These are phyloP conservation scores for Poeciliopsis presidionis DNA, from an alignment of 2,797 vertebrate species.

Conservation along the genomic window DNA sequence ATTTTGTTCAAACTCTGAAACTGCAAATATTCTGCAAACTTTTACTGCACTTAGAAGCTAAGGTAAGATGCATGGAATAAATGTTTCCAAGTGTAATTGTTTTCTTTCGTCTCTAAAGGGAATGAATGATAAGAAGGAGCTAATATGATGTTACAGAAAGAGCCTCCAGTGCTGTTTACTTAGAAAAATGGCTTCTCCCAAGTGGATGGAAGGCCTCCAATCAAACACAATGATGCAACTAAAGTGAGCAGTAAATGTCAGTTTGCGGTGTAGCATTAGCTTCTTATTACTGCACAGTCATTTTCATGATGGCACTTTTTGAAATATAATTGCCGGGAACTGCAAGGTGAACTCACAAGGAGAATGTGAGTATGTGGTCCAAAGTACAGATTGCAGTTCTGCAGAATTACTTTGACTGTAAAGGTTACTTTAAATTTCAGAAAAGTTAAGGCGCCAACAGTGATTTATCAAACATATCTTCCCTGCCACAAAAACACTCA, in stretches of 20 bases:
- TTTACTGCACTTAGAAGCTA: not conserved
- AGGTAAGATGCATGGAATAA: not conserved
- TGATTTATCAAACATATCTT: conserved; percentile 39
- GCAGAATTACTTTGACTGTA: conserved; percentile 31
- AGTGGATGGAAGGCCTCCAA: conserved; percentile 27
- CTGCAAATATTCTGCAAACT: not conserved
- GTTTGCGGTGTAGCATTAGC: conserved; percentile 34
- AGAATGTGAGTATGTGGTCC: conserved; percentile 28
- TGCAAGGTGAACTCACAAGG: conserved; percentile 20
- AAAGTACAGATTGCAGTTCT: conserved; percentile 40
- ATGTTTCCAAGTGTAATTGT: not conserved
- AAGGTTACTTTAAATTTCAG: conserved; percentile 40
- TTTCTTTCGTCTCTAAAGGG: not conserved
- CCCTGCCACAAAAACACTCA: conserved; percentile 46
- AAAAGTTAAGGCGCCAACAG: conserved; percentile 37
- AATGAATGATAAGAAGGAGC: conserved; percentile 12
- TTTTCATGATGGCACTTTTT: conserved; percentile 24
- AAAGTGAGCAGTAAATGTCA: conserved; percentile 59
- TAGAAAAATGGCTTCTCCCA: conserved; percentile 43
- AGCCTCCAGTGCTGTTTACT: conserved; percentile 36
- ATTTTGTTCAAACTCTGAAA: not conserved
- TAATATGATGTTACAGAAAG: conserved; percentile 21
- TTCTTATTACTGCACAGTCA: conserved; percentile 46
- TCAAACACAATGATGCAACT: conserved; percentile 26
- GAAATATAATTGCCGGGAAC: conserved; percentile 22